Conservation (phyloP, 2,113 vertebrate species). For the Raja brachyura region DNA sequence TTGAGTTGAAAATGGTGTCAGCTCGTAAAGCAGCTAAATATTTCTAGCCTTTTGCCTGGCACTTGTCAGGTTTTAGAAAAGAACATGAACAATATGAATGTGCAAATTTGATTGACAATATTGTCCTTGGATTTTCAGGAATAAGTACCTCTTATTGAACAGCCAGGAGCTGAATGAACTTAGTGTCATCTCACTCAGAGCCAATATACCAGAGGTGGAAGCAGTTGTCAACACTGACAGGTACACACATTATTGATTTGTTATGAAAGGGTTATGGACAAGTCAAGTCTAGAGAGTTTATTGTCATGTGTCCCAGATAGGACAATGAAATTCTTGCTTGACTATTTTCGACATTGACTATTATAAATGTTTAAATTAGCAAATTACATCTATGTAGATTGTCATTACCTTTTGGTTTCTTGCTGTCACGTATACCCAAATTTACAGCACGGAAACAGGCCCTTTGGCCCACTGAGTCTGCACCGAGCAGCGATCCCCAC, state of each 20-base stretch:
- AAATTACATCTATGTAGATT: too few relatives aligned
- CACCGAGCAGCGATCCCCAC: too few relatives aligned
- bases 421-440: too few relatives aligned
- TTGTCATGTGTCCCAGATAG: too few relatives aligned
- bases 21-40: not conserved
- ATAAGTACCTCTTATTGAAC: constrained; percentile 93
- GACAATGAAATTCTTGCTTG: too few relatives aligned
- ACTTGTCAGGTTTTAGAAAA: not conserved
- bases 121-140: constrained; percentile 58
- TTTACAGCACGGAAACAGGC: too few relatives aligned
- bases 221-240: constrained; percentile 93
- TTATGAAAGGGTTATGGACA: too few relatives aligned
- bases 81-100: not conserved
- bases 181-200: constrained; percentile 91
- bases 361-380: not conserved
- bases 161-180: constrained; percentile 92
- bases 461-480: too few relatives aligned
- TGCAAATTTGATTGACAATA: not conserved
- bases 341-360: not conserved
- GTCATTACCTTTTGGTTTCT: too few relatives aligned
- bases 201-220: constrained; percentile 93
- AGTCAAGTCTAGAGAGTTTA: too few relatives aligned
- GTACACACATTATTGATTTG: constrained; percentile 48
- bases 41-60: not conserved
- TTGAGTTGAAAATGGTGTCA: not conserved